Evolutionary conservation across 1,140 invertebrate species (phyloP).

Genomic region (Phocides pigmalion): DNA sequence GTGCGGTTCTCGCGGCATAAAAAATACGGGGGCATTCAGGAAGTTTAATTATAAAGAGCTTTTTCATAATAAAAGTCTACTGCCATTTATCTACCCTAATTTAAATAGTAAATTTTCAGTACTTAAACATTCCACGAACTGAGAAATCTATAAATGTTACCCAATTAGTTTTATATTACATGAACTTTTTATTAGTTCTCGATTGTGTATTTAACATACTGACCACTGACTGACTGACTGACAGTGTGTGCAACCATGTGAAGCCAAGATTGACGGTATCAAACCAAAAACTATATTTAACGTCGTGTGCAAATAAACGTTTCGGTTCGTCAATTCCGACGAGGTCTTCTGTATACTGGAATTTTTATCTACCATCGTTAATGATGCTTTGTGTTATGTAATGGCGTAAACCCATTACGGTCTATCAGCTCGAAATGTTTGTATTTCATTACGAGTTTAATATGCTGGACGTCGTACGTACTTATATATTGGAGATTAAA

Average conservation of each 20-base stretch:
- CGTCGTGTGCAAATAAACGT: slow-evolving; percentile 4
- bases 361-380: slow-evolving; percentile 44
- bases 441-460: slow-evolving; percentile 50
- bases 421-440: slow-evolving; percentile 51
- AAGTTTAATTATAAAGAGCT: too few relatives aligned
- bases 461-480: slow-evolving; percentile 37
- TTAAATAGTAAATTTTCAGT: too few relatives aligned
- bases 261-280: background rate
- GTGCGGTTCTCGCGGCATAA: too few relatives aligned
- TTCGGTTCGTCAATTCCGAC: background rate
- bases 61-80: too few relatives aligned
- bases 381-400: slow-evolving; percentile 48
- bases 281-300: slow-evolving; percentile 7
- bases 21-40: too few relatives aligned
- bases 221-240: background rate
- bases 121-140: too few relatives aligned
- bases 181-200: background rate
- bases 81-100: too few relatives aligned
- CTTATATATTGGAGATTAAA: slow-evolving; percentile 56
- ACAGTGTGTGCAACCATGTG: background rate
- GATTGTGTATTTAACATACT: background rate
- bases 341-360: background rate
- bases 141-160: too few relatives aligned
- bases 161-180: too few relatives aligned
- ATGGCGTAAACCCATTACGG: slow-evolving; percentile 55